These are phyloP conservation scores for Eolophus roseicapilla DNA, from an alignment of 2,113 vertebrate genomes.

Conservation along the genomic window DNA sequence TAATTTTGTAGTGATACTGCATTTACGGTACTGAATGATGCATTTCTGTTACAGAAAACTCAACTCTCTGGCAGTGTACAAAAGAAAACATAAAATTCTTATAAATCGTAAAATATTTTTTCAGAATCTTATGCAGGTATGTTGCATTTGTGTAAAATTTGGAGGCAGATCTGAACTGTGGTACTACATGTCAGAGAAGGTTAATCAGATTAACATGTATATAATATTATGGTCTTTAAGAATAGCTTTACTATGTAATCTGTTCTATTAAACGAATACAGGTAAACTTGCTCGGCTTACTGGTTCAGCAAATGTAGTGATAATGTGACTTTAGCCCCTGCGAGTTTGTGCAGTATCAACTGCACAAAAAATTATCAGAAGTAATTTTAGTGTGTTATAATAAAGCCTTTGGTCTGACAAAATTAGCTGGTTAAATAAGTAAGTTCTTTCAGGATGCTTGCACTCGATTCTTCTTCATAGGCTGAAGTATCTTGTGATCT, in stretches of 20 bases:
- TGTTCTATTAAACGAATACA: background rate
- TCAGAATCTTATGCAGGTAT: background rate
- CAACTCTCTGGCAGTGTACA: background rate
- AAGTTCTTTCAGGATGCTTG: background rate
- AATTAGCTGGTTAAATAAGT: background rate
- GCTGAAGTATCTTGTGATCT: background rate
- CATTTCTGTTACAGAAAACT: background rate
- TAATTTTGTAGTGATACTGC: background rate
- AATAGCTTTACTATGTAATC: background rate
- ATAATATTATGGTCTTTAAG: background rate
- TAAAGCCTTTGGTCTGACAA: background rate
- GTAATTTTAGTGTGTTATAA: background rate
- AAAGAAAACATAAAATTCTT: background rate
- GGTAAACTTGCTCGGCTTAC: background rate
- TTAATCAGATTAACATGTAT: background rate
- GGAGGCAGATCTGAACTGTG: background rate
- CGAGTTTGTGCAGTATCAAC: background rate
- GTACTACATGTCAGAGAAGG: background rate
- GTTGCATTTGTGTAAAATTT: background rate
- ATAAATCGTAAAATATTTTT: background rate
- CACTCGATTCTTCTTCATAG: rapidly evolving
- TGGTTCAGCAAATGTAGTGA: background rate
- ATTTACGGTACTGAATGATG: background rate
- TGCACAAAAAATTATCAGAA: background rate
- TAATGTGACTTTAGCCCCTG: background rate